Base-by-base conservation (phyloP, 2,888 invertebrate genomes). In the Macrophya annulata region DNA sequence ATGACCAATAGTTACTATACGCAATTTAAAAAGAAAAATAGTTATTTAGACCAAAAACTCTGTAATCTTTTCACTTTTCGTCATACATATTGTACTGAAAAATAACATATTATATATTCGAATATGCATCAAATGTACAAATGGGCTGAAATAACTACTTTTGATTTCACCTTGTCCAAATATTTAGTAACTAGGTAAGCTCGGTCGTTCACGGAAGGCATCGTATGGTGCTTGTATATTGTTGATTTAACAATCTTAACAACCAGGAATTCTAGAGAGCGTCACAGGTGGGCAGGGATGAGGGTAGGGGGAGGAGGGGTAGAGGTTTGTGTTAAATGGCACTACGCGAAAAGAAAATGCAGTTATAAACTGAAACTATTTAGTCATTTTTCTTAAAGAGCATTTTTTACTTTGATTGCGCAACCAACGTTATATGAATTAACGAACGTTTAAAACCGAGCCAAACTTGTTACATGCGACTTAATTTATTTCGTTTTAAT, bases 161-260 rank as follows among this genome's bases (percentile, higher is more conserved):
- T 83, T 71, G 83, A 83, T 83, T 83, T 83, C 71, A 48, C 65
- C 68, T 65, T 83, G 71, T 83, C 83, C 71, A 68, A 71, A 83
- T 83, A 88, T 88, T 89, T 90, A 88, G 90, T 89, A 91, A 90
- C 90, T 91, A 90, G 90, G 90, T 93, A 93, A 93, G 93, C 93
- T 93, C 93, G 93, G 93, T 93, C 92, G 92, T 93, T 93, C 93
- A 93, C 93, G 93, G 92, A 93, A 93, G 93, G 93, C 93, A 93
- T 93, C 93, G 93, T 93, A 92, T 90, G 92, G 92, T 91, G 92
- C 91, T 91, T 91, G 90, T 91, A 92, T 92, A 92, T 92, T 83
- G 92, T 92, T 92, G 91, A 91, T 89, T 92, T 88, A 92, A 92
- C 92, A 92, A 92, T 92, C 89, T 89, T 92, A 92, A 92, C 92